Base-by-base conservation (phyloP, 2,113 vertebrate species). In the Lagopus muta region DNA sequence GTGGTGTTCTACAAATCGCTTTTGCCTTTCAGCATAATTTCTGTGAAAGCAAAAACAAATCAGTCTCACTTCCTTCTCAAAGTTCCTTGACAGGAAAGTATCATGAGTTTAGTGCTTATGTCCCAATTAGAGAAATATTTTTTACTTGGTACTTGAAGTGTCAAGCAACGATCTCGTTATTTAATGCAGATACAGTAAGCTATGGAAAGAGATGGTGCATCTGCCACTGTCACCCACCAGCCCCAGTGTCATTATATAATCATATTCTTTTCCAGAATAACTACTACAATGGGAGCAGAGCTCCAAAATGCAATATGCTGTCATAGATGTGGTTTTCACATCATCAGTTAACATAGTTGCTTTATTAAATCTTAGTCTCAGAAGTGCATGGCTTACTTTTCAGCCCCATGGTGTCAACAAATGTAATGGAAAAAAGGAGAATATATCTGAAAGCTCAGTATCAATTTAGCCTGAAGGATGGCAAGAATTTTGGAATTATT, bases 311-410 rank as follows among this genome's bases (percentile, higher is more conserved):
- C 13, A 78, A 40, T 34, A 69, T 13, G 40, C 70, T 76, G 58
- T 75, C 61, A 73, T 47, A 75, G 38, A 34, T 7, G 47, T 64
- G 54, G 32, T 2, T 92, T 94, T 88, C 67, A 64, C 40, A 79
- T 58, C 6, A 2, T 82, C 73, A 52, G 61, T 94, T 86, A 88
- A 65, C 32, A 61, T 15, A 45, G 25, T 2, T 58, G 13, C 64
- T 96, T 90, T 81, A 93, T 69, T 75, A 91, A 85, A 95, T 60
- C 34, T 57, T 20, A 30, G 8, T 38, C 58, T 65, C 60, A 83
- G 70, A 65, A 52, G 21, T 2, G 4, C 40, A 36, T 61, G 27
- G 24, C 42, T 94, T 80, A 32, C 52, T 81, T 94, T 77, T 92
- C 36, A 71, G 30, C 28, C 48, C 43, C 11, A 7, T 5, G 19